A percentile compares a stretch with the other conserved stretches of the same genome.
Conservation (phyloP, 2,113 vertebrate species). For the Bufo bufo region DNA sequence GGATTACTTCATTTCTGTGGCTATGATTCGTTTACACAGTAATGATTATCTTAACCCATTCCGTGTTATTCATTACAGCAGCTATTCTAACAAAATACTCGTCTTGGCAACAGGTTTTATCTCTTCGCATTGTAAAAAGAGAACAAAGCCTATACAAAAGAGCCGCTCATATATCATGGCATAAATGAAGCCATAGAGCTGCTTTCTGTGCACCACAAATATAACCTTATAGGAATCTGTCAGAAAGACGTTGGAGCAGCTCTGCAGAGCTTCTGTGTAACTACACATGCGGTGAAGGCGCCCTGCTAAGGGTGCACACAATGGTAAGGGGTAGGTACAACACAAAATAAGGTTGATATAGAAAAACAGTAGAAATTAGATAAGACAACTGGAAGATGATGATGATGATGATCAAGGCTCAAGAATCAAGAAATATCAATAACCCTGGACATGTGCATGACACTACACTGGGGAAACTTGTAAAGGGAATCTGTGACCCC, state of each 20-base stretch:
- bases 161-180: not conserved
- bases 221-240: not conserved
- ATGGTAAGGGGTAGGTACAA: not conserved
- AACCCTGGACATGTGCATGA: too few species aligned
- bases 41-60: constrained; percentile 57
- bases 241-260: not conserved
- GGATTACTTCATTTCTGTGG: constrained; percentile 67
- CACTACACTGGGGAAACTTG: too few species aligned
- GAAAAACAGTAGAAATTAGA: too few species aligned
- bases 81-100: constrained; percentile 31
- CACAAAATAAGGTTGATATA: too few species aligned
- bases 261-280: not conserved
- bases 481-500: too few species aligned
- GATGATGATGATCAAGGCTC: not conserved
- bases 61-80: constrained; percentile 15
- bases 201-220: not conserved
- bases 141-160: constrained; percentile 30
- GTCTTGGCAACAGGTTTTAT: constrained; percentile 39
- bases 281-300: not conserved
- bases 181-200: not conserved
- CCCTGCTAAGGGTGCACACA: not conserved
- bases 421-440: not conserved
- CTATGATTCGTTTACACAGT: constrained; percentile 69
- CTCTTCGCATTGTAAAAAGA: not conserved
- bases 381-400: not conserved